Evolutionary conservation across 2,797 vertebrate genomes (phyloP).

Genomic region (Florisuga fusca): DNA sequence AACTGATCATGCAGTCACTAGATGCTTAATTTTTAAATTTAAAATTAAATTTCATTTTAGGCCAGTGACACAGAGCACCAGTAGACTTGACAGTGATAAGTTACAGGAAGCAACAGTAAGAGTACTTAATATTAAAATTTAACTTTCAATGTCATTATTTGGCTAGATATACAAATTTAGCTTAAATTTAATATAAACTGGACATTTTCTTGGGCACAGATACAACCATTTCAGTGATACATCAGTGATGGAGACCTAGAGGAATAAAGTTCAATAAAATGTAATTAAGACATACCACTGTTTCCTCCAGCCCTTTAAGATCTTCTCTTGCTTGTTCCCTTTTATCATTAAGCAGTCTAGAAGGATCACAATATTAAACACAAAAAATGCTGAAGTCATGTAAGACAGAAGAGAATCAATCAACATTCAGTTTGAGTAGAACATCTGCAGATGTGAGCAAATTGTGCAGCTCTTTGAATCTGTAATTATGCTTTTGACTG

Average conservation of each 20-base stretch:
- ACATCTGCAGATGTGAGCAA: background rate
- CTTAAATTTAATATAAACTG: background rate
- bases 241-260: background rate
- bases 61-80: background rate
- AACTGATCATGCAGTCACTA: background rate
- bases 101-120: background rate
- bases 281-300: slow-evolving; percentile 86
- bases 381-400: background rate
- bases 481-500: background rate
- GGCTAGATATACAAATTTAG: background rate
- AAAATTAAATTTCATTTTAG: too few relatives aligned
- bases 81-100: background rate
- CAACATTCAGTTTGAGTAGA: background rate
- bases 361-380: slow-evolving; percentile 10
- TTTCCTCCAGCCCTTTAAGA: slow-evolving; percentile 95
- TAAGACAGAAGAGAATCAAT: background rate
- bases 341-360: slow-evolving; percentile 91
- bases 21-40: background rate
- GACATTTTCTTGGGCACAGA: background rate
- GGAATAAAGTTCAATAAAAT: background rate
- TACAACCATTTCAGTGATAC: background rate
- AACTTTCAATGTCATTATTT: background rate
- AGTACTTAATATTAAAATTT: background rate
- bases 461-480: background rate
- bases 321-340: slow-evolving; percentile 93